These are phyloP conservation scores for Phenacoccus solenopsis DNA, from an alignment of 1,140 invertebrate genomes.

Conservation along the genomic window DNA sequence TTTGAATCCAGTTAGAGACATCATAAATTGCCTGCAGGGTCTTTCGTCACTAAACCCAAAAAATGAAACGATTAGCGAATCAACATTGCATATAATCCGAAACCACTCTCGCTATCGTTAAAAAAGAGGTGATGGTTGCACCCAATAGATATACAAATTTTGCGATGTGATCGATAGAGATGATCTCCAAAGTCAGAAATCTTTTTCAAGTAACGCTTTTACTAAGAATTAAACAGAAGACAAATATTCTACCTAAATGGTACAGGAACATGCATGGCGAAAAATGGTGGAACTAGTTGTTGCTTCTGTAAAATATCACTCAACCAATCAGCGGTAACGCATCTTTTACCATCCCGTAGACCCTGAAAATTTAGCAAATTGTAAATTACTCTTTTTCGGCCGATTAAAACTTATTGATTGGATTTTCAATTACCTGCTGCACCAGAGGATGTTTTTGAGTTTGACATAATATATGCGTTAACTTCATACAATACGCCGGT, in stretches of 20 bases:
- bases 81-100: no score
- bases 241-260: slow-evolving; percentile 44
- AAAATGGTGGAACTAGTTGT: slow-evolving; percentile 78
- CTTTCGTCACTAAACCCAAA: slow-evolving; percentile 38
- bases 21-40: slow-evolving; percentile 46
- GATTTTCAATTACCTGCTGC: slow-evolving; percentile 55
- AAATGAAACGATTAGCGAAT: slow-evolving; percentile 23
- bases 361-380: slow-evolving; percentile 38
- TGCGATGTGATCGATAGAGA: no score
- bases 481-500: slow-evolving; percentile 60
- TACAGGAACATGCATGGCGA: slow-evolving; percentile 78
- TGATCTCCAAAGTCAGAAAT: not conserved
- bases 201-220: not conserved
- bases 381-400: not conserved
- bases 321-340: slow-evolving; percentile 89
- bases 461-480: slow-evolving; percentile 84
- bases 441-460: slow-evolving; percentile 78
- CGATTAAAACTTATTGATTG: no score
- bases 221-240: not conserved
- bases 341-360: slow-evolving; percentile 62
- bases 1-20: slow-evolving; percentile 74
- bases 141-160: no score
- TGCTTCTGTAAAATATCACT: slow-evolving; percentile 75
- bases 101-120: no score
- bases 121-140: no score